These are phyloP conservation scores for Catamblyrhynchus diadema DNA, from an alignment of 2,797 vertebrate genomes.

Conservation along the genomic window DNA sequence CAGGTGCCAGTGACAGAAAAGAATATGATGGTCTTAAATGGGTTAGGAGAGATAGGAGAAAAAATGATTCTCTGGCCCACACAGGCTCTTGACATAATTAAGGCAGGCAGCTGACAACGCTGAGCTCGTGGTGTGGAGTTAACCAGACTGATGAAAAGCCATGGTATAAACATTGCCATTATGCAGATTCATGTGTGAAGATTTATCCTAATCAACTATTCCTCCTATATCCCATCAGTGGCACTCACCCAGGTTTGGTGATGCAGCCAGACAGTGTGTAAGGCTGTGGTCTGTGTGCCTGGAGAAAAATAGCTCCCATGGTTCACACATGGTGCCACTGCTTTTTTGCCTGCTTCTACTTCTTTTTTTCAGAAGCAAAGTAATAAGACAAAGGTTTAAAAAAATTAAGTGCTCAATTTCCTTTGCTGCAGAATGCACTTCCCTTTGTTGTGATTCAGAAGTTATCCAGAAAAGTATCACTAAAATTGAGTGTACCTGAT, in stretches of 20 bases:
- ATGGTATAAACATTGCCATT: not conserved
- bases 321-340: accelerated
- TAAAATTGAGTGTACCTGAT: not conserved
- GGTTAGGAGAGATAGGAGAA: not conserved
- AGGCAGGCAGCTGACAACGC: not conserved
- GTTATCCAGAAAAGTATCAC: not conserved
- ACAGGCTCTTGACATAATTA: not conserved
- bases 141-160: not conserved
- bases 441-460: not conserved
- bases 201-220: not conserved
- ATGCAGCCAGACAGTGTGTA: not conserved
- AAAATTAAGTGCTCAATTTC: not conserved
- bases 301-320: not conserved
- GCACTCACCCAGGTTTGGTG: not conserved
- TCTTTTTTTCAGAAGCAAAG: not conserved
- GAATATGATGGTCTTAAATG: not conserved
- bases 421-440: not conserved
- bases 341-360: not conserved
- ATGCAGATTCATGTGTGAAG: not conserved
- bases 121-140: not conserved
- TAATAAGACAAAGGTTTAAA: not conserved
- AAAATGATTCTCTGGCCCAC: accelerated
- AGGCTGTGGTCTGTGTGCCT: not conserved
- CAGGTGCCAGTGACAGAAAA: not conserved
- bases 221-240: not conserved